Percentiles rank a stretch among this genome's conserved stretches.
Evolutionary conservation across 2,113 vertebrate species (phyloP).

Genomic region (Malaclemys terrapin): DNA sequence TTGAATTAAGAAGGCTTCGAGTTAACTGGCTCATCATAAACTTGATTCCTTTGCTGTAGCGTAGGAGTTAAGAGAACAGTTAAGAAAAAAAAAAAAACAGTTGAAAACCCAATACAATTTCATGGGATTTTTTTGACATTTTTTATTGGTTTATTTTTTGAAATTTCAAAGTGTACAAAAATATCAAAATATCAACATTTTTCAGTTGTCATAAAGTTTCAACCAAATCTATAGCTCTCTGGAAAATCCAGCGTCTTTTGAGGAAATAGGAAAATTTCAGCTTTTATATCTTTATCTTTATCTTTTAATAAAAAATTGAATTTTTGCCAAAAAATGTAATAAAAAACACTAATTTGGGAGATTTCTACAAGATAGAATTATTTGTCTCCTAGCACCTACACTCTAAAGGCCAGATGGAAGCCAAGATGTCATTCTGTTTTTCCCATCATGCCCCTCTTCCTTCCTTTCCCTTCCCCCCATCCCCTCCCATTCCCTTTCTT

Average conservation of each 20-base stretch:
- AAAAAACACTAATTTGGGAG: not conserved
- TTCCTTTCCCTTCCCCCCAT: not conserved
- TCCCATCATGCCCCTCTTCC: not conserved
- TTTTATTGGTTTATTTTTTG: not conserved
- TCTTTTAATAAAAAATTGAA: not conserved
- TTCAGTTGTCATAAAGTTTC: not conserved
- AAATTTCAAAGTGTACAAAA: not conserved
- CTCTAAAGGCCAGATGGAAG: not conserved
- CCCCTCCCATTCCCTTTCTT: not conserved
- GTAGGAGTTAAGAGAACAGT: not conserved
- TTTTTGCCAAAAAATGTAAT: not conserved
- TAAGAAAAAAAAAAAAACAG: not conserved
- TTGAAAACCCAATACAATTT: not conserved
- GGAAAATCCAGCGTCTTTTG: not conserved
- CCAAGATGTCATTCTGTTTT: not conserved
- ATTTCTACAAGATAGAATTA: not conserved
- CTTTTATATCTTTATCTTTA: not conserved
- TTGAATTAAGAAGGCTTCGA: not conserved
- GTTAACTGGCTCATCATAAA: not conserved
- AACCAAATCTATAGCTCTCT: not conserved
- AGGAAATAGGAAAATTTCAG: not conserved
- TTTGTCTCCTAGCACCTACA: not conserved
- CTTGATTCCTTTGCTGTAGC: not conserved
- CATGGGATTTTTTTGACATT: not conserved
- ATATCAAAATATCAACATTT: not conserved